These are phyloP conservation scores for Meliscaeva auricollis DNA, from an alignment of 2,888 invertebrate genomes.

Conservation along the genomic window DNA sequence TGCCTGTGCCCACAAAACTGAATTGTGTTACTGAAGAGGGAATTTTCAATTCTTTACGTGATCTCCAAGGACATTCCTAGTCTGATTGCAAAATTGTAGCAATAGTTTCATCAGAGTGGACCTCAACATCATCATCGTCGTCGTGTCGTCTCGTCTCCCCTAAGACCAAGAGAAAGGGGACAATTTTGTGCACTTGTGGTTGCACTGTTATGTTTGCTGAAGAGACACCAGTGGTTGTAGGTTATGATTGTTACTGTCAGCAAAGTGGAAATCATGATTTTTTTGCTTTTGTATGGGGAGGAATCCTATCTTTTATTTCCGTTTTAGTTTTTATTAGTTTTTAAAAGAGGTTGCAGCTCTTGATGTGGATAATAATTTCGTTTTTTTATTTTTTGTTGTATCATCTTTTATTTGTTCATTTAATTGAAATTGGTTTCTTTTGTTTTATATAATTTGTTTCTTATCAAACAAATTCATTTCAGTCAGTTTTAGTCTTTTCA, in stretches of 20 bases:
- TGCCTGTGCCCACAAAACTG: slow-evolving; percentile 59
- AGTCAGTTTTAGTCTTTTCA: neutral
- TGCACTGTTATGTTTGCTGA: slow-evolving; percentile 45
- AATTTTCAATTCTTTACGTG: slow-evolving; percentile 79
- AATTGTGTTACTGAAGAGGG: slow-evolving; percentile 60
- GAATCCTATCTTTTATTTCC: slow-evolving; percentile 31
- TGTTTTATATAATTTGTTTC: slow-evolving; percentile 1
- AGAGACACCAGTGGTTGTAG: slow-evolving; percentile 17
- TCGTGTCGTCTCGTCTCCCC: slow-evolving; percentile 2
- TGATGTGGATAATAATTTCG: neutral
- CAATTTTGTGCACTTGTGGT: slow-evolving; percentile 68
- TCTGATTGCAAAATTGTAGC: slow-evolving; percentile 77
- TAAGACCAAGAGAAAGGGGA: slow-evolving; percentile 6
- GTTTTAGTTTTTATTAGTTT: slow-evolving; percentile 57
- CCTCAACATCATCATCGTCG: slow-evolving; percentile 10
- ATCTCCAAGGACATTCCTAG: slow-evolving; percentile 77
- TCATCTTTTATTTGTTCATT: slow-evolving; percentile 49
- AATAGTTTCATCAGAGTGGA: slow-evolving; percentile 51
- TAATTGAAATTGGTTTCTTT: slow-evolving; percentile 58
- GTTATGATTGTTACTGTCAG: slow-evolving; percentile 73
- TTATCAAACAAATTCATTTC: slow-evolving; percentile 47
- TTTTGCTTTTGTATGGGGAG: too few species aligned
- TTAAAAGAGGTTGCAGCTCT: slow-evolving; percentile 36
- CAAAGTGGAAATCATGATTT: slow-evolving; percentile 48
- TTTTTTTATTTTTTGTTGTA: neutral